Conservation (phyloP, 2,888 invertebrate species). For the Empis livida region DNA sequence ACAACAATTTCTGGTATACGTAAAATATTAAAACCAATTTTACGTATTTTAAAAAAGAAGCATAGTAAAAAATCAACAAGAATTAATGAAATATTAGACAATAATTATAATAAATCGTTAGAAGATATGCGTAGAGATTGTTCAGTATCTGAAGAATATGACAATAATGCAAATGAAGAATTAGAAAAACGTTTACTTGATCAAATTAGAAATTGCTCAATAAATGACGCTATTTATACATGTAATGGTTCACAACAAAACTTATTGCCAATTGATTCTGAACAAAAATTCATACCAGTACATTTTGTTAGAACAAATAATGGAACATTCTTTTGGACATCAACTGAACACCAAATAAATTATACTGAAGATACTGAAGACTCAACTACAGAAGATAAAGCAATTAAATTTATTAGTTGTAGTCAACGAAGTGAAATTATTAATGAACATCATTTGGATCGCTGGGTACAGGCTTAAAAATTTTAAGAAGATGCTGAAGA, state of each 20-base stretch:
- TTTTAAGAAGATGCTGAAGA: too few relatives aligned
- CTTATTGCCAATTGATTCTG: too few relatives aligned
- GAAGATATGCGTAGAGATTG: constrained; percentile 1
- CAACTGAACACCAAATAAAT: constrained; percentile 18
- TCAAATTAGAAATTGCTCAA: constrained; percentile 52
- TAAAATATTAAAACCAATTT: constrained; percentile 28
- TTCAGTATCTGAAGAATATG: constrained; percentile 18
- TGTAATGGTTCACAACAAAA: constrained; percentile 41
- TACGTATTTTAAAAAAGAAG: constrained; percentile 12
- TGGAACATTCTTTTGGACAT: constrained; percentile 75
- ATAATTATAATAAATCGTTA: constrained; percentile 29
- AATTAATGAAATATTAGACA: constrained; percentile 26
- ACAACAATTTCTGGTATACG: constrained; percentile 11
- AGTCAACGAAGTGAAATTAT: too few relatives aligned
- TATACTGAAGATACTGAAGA: too few relatives aligned
- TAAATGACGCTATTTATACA: constrained; percentile 56
- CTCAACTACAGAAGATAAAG: too few relatives aligned
- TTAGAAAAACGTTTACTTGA: constrained; percentile 62
- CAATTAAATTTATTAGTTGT: background rate
- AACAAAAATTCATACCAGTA: constrained; percentile 43
- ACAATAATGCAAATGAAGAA: constrained; percentile 53
- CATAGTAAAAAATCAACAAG: constrained; percentile 10
- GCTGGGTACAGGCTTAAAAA: background rate
- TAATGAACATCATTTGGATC: background rate
- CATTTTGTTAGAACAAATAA: constrained; percentile 68